A percentile compares a stretch with the other conserved stretches of the same genome.
phyloP scores from a whole-genome alignment of 92 coral and sea anemone species.

The Anthopleura xanthogrammica region DNA sequence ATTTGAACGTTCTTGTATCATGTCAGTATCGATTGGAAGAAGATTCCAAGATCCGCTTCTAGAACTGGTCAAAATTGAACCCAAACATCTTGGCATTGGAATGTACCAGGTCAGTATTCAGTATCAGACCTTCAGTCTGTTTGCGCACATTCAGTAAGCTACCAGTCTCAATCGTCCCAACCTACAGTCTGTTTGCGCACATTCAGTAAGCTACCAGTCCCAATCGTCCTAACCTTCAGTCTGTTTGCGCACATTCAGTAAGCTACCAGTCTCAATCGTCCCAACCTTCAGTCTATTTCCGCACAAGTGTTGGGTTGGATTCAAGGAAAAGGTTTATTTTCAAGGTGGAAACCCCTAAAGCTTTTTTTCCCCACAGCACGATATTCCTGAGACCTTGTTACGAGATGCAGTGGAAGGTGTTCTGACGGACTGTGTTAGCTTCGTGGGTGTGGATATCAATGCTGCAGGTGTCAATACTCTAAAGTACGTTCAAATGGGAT shows the following conservation, averaged over 20 bases:
- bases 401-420: slow-evolving; percentile 83
- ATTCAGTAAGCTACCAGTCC: neutral
- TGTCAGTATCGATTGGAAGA: slow-evolving; percentile 87
- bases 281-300: neutral
- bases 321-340: neutral
- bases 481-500: slow-evolving; percentile 47
- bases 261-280: neutral
- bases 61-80: slow-evolving; percentile 92
- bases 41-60: slow-evolving; percentile 87
- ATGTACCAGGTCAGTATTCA: slow-evolving; percentile 87
- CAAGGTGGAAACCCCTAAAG: no score
- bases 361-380: slow-evolving; percentile 60
- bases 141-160: neutral
- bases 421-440: slow-evolving; percentile 92
- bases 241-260: neutral
- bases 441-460: slow-evolving; percentile 92
- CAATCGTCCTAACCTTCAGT: neutral
- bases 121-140: neutral
- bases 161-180: neutral
- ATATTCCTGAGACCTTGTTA: slow-evolving; percentile 80
- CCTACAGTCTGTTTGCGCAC: neutral
- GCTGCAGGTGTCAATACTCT: slow-evolving; percentile 83
- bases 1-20: neutral
- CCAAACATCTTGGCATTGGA: slow-evolving; percentile 94
- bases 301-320: neutral